Evolutionary conservation across 2,888 invertebrate species (phyloP).

Genomic region (Palloptera scutellata): DNA sequence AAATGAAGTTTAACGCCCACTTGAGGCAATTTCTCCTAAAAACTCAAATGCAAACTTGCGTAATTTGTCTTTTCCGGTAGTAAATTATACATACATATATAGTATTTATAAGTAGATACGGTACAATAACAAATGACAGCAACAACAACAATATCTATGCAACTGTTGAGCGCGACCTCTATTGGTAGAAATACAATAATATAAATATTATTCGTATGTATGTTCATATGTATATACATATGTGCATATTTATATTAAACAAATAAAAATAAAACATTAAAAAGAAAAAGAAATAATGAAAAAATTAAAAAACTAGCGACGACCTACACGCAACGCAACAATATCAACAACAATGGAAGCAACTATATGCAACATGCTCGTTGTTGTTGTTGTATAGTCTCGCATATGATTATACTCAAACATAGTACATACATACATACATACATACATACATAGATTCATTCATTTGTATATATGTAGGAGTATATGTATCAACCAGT

Average conservation of each 20-base stretch:
- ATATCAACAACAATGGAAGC: background rate
- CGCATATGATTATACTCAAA: background rate
- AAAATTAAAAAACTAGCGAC: too few relatives aligned
- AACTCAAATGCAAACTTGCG: constrained; percentile 14
- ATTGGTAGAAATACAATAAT: constrained; percentile 13
- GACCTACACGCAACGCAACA: background rate
- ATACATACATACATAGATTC: background rate
- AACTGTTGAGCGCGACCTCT: background rate
- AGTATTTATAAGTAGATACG: constrained; percentile 2
- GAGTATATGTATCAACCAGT: background rate
- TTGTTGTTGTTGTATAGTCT: background rate
- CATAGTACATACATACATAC: background rate
- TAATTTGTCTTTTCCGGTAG: constrained; percentile 34
- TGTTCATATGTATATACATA: background rate
- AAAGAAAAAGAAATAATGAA: too few relatives aligned
- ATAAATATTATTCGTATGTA: background rate
- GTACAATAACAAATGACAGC: constrained; percentile 15
- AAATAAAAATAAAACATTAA: too few relatives aligned
- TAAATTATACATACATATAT: constrained; percentile 19
- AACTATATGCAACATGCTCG: background rate
- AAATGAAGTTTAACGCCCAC: constrained; percentile 22
- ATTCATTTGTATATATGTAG: background rate
- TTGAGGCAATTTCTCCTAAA: background rate
- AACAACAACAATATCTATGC: constrained; percentile 10
- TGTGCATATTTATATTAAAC: too few relatives aligned